These are phyloP conservation scores for Probaryconus sp. DNA, from an alignment of 1,140 invertebrate species.

Conservation along the genomic window DNA sequence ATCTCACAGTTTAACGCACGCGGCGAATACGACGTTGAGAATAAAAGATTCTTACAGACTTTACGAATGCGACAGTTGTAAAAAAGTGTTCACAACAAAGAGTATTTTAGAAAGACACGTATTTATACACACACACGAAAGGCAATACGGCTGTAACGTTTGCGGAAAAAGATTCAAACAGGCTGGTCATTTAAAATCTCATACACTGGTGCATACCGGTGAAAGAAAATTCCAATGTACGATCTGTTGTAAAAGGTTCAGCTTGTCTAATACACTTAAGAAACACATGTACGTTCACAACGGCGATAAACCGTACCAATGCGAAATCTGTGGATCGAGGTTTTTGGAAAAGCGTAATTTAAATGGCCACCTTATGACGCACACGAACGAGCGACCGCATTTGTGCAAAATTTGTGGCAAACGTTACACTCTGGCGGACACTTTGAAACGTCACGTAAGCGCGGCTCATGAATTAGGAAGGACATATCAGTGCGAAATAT, in stretches of 20 bases:
- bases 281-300: constrained; percentile 81
- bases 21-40: constrained; percentile 12
- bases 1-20: constrained; percentile 57
- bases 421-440: constrained; percentile 71
- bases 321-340: constrained; percentile 78
- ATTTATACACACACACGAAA: constrained; percentile 81
- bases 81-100: constrained; percentile 82
- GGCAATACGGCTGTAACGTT: constrained; percentile 80
- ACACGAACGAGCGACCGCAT: constrained; percentile 76
- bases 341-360: constrained; percentile 74
- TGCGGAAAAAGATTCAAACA: constrained; percentile 86
- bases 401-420: constrained; percentile 77
- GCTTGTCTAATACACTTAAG: constrained; percentile 82
- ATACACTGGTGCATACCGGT: constrained; percentile 84
- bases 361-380: constrained; percentile 76
- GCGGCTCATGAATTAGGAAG: constrained; percentile 67
- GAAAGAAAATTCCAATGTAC: constrained; percentile 81
- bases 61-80: constrained; percentile 76
- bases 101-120: constrained; percentile 81
- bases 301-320: constrained; percentile 81
- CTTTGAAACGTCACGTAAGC: constrained; percentile 66
- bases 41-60: constrained; percentile 53
- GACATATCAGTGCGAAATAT: constrained; percentile 71
- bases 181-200: constrained; percentile 84
- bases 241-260: constrained; percentile 82